Conservation (phyloP, 2,797 vertebrate species). For the Parauchenoglanis ngamensis region DNA sequence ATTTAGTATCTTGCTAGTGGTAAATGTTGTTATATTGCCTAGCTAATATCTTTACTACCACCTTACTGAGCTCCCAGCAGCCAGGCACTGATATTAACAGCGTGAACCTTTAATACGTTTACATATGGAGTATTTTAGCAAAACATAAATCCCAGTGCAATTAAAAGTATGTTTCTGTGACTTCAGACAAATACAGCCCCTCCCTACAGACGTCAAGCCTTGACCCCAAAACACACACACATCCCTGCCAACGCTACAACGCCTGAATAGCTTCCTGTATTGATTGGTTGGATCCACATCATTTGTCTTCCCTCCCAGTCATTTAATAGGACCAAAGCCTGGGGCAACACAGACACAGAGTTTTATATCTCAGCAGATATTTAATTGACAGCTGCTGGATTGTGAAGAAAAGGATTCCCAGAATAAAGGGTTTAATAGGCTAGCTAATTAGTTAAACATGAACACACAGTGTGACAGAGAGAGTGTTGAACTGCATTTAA, state of each 20-base stretch:
- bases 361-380: constrained; percentile 1
- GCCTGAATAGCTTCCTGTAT: not conserved
- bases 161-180: not conserved
- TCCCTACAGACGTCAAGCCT: not conserved
- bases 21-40: not conserved
- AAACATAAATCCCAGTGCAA: not conserved
- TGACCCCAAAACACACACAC: not conserved
- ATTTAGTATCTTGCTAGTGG: not conserved
- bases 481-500: not conserved
- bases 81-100: not conserved
- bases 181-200: not conserved
- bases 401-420: not conserved
- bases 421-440: not conserved
- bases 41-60: not conserved
- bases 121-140: not conserved
- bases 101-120: not conserved
- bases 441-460: too few species aligned
- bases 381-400: not conserved
- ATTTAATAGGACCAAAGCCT: not conserved
- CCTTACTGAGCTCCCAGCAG: not conserved
- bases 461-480: not conserved
- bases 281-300: not conserved
- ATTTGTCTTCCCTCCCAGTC: not conserved
- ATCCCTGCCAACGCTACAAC: not conserved
- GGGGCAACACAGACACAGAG: not conserved